These are phyloP conservation scores for Atherinosoma microstoma DNA, from an alignment of 2,797 vertebrate species.

Conservation along the genomic window DNA sequence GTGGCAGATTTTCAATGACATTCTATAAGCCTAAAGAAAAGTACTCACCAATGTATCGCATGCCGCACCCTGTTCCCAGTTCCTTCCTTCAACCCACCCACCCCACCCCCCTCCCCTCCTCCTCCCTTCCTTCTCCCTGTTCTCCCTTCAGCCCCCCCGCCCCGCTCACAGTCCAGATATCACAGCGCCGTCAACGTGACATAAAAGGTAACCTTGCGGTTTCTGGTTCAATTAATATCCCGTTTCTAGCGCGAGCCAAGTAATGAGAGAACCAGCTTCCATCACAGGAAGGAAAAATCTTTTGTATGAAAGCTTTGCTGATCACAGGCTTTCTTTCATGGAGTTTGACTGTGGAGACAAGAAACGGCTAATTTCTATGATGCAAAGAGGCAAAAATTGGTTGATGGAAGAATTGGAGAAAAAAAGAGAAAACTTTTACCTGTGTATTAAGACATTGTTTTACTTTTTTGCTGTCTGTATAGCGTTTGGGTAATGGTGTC, in stretches of 20 bases:
- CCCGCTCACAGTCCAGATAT: conserved; percentile 70
- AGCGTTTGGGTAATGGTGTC: conserved; percentile 95
- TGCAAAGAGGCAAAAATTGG: conserved; percentile 71
- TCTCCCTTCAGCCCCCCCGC: neutral
- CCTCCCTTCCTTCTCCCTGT: neutral
- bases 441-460: conserved; percentile 75
- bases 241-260: conserved; percentile 68
- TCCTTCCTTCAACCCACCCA: neutral
- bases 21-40: conserved; percentile 70
- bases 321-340: conserved; percentile 77
- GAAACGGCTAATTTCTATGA: conserved; percentile 68
- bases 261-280: conserved; percentile 77
- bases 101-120: neutral
- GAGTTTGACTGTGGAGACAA: conserved; percentile 71
- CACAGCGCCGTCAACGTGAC: conserved; percentile 70
- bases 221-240: conserved; percentile 83
- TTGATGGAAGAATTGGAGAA: conserved; percentile 25
- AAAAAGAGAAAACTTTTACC: conserved; percentile 60
- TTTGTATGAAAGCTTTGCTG: conserved; percentile 73
- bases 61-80: conserved; percentile 34
- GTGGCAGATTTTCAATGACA: conserved; percentile 69
- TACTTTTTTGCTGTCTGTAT: conserved; percentile 83
- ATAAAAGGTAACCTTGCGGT: conserved; percentile 83
- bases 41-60: conserved; percentile 70
- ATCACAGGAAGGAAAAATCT: conserved; percentile 65